Base-by-base conservation (phyloP, 2,113 vertebrate species). In the Leucoraja erinaceus region DNA sequence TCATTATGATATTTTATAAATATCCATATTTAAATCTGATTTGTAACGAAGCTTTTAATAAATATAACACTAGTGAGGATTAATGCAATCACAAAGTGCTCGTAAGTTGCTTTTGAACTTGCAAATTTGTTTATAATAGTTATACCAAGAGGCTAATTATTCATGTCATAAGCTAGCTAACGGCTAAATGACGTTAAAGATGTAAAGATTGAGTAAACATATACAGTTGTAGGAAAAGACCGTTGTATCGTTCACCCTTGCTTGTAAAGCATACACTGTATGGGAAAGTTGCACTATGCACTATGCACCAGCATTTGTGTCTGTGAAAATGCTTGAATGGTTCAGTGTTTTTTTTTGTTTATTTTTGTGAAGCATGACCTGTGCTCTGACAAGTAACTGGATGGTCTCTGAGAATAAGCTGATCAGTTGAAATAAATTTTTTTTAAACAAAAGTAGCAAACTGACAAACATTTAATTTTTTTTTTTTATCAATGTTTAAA, bases 181-280 rank as follows among this genome's bases (percentile, higher is more conserved):
- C n/a, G 28, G 31, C 70, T 72, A 22, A 72, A 63, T 86, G 83
- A 63, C 83, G 22, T 86, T 86, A 61, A n/a, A 59, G 59, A 16
- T 63, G 54, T 31, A n/a, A 31, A n/a, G 28, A 66, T 59, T 28
- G 4, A 90, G 25, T 90, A 90, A 7, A 66, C 66, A 33, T 90
- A 90, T n/a, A 54, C 79, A 20, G 59, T 90, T 83, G 61, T 14
- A 16, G 11, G 4, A 22, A 66, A 33, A 31, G 84, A 66, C 59
- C 63, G 66, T 90, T 61, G 61, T 90, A 90, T 68, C 59, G 84
- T 90, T 90, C 59, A 90, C 84, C 84, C 66, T 90, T 90, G 61
- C 59, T 63, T 66, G 61, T 66, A 33, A 66, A 90, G 61, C 28
- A 31, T 90, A 66, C 84, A 88, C n/a, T 66, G 31, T 66, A 33